A percentile compares a stretch with the other conserved stretches of the same genome.
These are phyloP conservation scores for Cryptocephalus moraei DNA, from an alignment of 2,888 invertebrate genomes.

Conservation along the genomic window DNA sequence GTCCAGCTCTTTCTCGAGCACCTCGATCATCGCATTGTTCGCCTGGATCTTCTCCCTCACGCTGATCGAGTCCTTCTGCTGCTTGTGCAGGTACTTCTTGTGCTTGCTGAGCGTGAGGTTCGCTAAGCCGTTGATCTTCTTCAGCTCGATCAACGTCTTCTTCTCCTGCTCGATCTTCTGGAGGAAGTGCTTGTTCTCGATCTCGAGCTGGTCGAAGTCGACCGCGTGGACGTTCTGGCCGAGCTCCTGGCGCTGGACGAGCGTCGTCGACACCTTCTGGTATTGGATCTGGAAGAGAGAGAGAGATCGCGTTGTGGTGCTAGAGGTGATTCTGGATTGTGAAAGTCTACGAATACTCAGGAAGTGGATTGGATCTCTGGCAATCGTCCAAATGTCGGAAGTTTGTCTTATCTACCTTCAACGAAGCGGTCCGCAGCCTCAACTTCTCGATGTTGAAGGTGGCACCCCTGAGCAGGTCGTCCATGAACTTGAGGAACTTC, in stretches of 20 bases:
- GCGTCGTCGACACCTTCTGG: slow-evolving; percentile 43
- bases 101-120: slow-evolving; percentile 46
- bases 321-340: background rate
- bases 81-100: slow-evolving; percentile 46
- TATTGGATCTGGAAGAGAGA: background rate
- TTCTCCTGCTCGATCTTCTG: slow-evolving; percentile 49
- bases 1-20: slow-evolving; percentile 38
- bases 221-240: slow-evolving; percentile 49
- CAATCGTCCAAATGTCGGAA: too few relatives aligned
- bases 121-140: slow-evolving; percentile 33
- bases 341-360: background rate
- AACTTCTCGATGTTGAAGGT: slow-evolving; percentile 49
- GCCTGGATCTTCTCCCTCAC: slow-evolving; percentile 36
- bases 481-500: slow-evolving; percentile 44
- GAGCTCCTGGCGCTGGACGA: slow-evolving; percentile 46
- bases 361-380: too few relatives aligned
- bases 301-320: background rate
- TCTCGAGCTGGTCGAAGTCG: slow-evolving; percentile 53
- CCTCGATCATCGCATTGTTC: slow-evolving; percentile 34
- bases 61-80: slow-evolving; percentile 38
- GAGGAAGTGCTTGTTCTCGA: slow-evolving; percentile 46
- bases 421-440: slow-evolving; percentile 45
- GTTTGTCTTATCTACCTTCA: too few relatives aligned
- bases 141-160: slow-evolving; percentile 12
- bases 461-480: slow-evolving; percentile 47